A percentile compares a stretch with the other conserved stretches of the same genome.
Evolutionary conservation across 2,888 invertebrate genomes (phyloP).

Genomic region (Thereva unica): DNA sequence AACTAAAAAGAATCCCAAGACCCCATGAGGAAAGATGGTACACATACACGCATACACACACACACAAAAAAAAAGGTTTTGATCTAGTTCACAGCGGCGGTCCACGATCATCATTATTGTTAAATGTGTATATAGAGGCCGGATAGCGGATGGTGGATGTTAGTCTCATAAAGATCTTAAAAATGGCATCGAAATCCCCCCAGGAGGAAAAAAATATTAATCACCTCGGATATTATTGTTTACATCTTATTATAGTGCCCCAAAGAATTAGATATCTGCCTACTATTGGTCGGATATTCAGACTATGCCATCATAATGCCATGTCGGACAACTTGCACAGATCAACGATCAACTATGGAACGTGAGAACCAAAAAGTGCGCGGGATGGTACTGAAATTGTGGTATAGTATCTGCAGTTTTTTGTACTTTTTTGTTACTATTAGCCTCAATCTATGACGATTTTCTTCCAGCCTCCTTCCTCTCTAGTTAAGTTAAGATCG

Average conservation of each 20-base stretch:
- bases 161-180: conserved; percentile 5
- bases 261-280: conserved; percentile 11
- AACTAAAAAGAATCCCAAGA: not conserved
- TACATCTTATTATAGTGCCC: conserved; percentile 9
- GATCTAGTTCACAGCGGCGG: conserved; percentile 14
- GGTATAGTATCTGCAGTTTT: not conserved
- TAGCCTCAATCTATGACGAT: conserved; percentile 30
- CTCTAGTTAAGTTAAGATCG: not conserved
- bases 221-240: conserved; percentile 27
- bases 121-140: not conserved
- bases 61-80: not conserved
- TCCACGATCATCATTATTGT: not conserved
- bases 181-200: conserved; percentile 2
- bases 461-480: conserved; percentile 9
- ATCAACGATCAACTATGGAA: conserved; percentile 14
- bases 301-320: conserved; percentile 5
- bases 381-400: conserved; percentile 18
- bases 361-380: conserved; percentile 35
- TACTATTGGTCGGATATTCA: not conserved
- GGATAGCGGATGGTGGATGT: conserved; percentile 1
- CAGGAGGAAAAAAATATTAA: conserved; percentile 17
- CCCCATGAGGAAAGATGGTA: conserved; percentile 2
- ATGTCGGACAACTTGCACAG: conserved; percentile 11
- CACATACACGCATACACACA: no score
- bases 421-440: conserved; percentile 23